Percentiles rank a stretch among this genome's conserved stretches.
These are phyloP conservation scores for Dolichopus griseipennis DNA, from an alignment of 2,888 invertebrate species.

Conservation along the genomic window DNA sequence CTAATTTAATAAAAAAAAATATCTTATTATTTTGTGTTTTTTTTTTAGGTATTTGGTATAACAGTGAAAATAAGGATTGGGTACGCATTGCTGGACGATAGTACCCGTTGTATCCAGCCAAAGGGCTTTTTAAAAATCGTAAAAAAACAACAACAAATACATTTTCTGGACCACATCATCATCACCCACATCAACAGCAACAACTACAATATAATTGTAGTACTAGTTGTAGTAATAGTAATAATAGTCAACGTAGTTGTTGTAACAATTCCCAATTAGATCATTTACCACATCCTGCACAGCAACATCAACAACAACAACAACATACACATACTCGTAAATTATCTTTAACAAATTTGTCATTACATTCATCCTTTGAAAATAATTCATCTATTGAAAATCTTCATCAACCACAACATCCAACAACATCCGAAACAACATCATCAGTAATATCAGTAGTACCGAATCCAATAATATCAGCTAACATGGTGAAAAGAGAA, in stretches of 20 bases:
- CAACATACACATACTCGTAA: slow-evolving; percentile 19
- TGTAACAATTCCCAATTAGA: slow-evolving; percentile 14
- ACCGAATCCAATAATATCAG: slow-evolving; percentile 12
- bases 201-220: slow-evolving; percentile 16
- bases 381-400: slow-evolving; percentile 36
- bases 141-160: slow-evolving; percentile 33
- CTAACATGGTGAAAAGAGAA: slow-evolving; percentile 41
- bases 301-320: slow-evolving; percentile 13
- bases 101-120: slow-evolving; percentile 45
- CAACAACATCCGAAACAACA: slow-evolving; percentile 24
- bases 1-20: neutral
- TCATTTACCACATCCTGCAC: slow-evolving; percentile 15
- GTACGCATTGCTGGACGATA: slow-evolving; percentile 45
- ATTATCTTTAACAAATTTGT: slow-evolving; percentile 25
- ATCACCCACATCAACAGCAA: slow-evolving; percentile 32
- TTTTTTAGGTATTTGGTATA: slow-evolving; percentile 43
- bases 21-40: neutral
- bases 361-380: slow-evolving; percentile 31
- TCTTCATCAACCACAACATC: slow-evolving; percentile 29
- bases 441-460: slow-evolving; percentile 1
- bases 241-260: slow-evolving; percentile 7
- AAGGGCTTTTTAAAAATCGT: slow-evolving; percentile 42
- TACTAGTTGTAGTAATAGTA: slow-evolving; percentile 10
- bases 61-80: slow-evolving; percentile 45
- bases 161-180: slow-evolving; percentile 21